Evolutionary conservation across 2,113 vertebrate species (phyloP).

Genomic region (Lota lota): DNA sequence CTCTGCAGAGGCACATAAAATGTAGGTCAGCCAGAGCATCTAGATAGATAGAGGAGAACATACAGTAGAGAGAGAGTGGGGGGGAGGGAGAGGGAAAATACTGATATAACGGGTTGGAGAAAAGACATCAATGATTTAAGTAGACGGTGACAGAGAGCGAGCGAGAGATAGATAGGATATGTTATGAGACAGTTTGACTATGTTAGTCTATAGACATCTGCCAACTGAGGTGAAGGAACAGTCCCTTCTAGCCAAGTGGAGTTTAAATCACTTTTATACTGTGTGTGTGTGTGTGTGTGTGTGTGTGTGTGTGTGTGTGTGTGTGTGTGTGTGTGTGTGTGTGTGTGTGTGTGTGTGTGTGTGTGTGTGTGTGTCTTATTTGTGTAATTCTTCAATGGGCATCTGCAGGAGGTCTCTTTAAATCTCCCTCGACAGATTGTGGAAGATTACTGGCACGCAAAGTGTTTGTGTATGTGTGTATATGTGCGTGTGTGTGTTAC

Average conservation of each 20-base stretch:
- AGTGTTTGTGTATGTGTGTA: too few relatives aligned
- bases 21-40: slow-evolving; percentile 45
- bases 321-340: too few relatives aligned
- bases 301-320: too few relatives aligned
- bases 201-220: background rate
- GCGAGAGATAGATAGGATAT: background rate
- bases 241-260: too few relatives aligned
- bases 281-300: too few relatives aligned
- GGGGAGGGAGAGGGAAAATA: background rate
- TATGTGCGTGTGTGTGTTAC: background rate
- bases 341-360: too few relatives aligned
- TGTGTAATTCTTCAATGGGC: background rate
- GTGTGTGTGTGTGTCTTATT: background rate
- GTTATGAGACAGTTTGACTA: background rate
- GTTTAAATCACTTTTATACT: background rate
- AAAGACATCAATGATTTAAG: background rate
- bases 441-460: slow-evolving; percentile 25
- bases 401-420: slow-evolving; percentile 2
- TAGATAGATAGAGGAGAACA: background rate
- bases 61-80: background rate
- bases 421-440: slow-evolving; percentile 31
- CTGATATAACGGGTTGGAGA: background rate
- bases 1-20: slow-evolving; percentile 41
- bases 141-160: background rate
- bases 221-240: background rate